A percentile compares a stretch with the other conserved stretches of the same genome.
phyloP scores from a whole-genome alignment of 37 sponge, comb jelly and placozoan species.

The Beroe forskalii region DNA sequence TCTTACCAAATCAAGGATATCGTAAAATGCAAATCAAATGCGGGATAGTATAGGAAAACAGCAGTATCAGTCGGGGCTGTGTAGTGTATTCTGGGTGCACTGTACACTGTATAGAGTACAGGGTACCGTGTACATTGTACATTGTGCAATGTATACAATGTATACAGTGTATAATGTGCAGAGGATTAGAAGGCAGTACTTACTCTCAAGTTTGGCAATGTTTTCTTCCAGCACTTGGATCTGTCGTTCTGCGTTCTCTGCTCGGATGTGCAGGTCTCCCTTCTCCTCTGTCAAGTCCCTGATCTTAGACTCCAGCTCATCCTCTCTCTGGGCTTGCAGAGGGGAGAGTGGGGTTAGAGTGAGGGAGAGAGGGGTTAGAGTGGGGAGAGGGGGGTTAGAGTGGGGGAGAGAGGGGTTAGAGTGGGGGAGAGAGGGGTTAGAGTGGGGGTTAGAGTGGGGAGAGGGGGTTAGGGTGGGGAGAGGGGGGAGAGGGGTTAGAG shows the following conservation, averaged over 20 bases:
- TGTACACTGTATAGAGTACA: not conserved
- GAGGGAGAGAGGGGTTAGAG: too few species aligned
- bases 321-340: slow-evolving; percentile 54
- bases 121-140: not conserved
- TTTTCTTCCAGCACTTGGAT: slow-evolving; percentile 60
- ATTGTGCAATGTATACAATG: not conserved
- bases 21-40: too few species aligned
- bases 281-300: not conserved
- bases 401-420: slow-evolving; percentile 22
- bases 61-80: not conserved
- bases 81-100: not conserved
- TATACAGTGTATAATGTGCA: not conserved
- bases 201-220: slow-evolving; percentile 55
- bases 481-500: too few species aligned
- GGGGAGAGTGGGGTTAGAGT: not conserved
- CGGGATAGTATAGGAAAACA: not conserved
- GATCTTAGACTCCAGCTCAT: slow-evolving; percentile 31
- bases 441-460: too few species aligned
- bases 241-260: slow-evolving; percentile 63
- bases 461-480: too few species aligned
- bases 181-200: not conserved
- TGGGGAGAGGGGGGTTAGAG: too few species aligned
- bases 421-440: too few species aligned
- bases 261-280: slow-evolving; percentile 54
- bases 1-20: not conserved